Evolutionary conservation across 2,888 invertebrate species (phyloP), one percentile per base, ranked within the genome.

Genomic region (Eudasyphora cyanicolor): DNA sequence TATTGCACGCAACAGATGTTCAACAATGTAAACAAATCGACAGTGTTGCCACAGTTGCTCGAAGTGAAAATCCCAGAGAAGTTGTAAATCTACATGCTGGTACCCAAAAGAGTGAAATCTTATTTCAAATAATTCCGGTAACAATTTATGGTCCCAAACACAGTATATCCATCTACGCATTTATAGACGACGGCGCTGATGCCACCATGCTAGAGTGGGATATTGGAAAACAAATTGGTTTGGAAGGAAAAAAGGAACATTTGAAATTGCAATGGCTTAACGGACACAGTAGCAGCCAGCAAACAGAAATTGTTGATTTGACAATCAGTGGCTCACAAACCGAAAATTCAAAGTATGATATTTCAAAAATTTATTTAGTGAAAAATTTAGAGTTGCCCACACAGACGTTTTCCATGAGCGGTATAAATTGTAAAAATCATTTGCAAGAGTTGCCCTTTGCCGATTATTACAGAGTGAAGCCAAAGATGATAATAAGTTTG

Each of bases 91-190:
- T 29, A 17, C 62, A 62, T 62, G 32, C 32, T 7, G 62, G 32
- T n/a, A 17, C 60, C 17, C 38, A 54, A 42, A 54, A 14, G 24
- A 67, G 67, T 38, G 38, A 42, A 21, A 67, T 73, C 0, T 62
- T 83, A n/a, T 80, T 77, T 24, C 67, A 83, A 75, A 77, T 83
- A 19, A 12, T 80, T 1, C 80, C 80, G 10, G 57, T 83, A 6
- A 80, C 12, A 29, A 21, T 83, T 19, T 77, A 60, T 70, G 80
- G 70, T 7, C 69, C 73, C 0, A 60, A 51, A 0, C 32, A 35
- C 7, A n/a, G 12, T n/a, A 14, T 70, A 0, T 27, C 24, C 10
- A 74, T 57, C 10, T 71, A 71, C 12, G 82, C 79, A 21, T 71
- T 79, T 45, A 67, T 82, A 17, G 76, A 79, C 21, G 79, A 79